Base-by-base conservation (phyloP, 2,888 invertebrate genomes). In the Phlogophora meticulosa region DNA sequence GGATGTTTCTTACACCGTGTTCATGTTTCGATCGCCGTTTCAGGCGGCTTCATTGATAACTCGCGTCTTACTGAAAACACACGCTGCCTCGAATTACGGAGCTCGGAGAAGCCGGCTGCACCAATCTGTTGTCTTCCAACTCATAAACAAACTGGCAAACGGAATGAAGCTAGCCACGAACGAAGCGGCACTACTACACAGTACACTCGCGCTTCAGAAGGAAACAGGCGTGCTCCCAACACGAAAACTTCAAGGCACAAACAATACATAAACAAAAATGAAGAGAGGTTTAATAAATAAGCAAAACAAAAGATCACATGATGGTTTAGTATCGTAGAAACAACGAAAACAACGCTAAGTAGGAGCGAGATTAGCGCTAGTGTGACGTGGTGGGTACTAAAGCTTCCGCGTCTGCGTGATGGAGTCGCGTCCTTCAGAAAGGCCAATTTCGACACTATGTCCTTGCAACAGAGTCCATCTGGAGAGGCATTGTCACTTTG, bases 101-200 rank as follows among this genome's bases (percentile, higher is more conserved):
- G 88, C 91, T 86, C 89, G 82, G 87, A 87, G 88, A 88, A 88
- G 91, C 94, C 94, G 92, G 93, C 91, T 91, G 90, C 91, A 93
- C 92, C 89, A 90, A 92, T 92, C 93, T 94, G 94, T 94, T 95
- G 94, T 95, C 94, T 94, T 93, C 86, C 92, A 91, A 94, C 93
- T 94, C 92, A 94, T 95, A 95, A 95, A 95, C 95, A 95, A 95
- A 94, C 94, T 88, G 88, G 73, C 84, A 85, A 90, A 83, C 88
- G 91, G 81, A 83, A 90, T 93, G 95, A 95, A 95, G 91, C 89
- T 94, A 94, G 94, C 91, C 82, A 74, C 93, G 86, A 69, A 72
- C 83, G 83, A 69, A 76, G 72, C 80, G 77, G 76, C 78, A 80
- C 72, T 76, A 66, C 59, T 43, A 60, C 69, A 61, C 73, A 71